Evolutionary conservation across 2,113 vertebrate species (phyloP), one percentile per base, ranked within the genome.

Genomic region (Lampris megalopsis): DNA sequence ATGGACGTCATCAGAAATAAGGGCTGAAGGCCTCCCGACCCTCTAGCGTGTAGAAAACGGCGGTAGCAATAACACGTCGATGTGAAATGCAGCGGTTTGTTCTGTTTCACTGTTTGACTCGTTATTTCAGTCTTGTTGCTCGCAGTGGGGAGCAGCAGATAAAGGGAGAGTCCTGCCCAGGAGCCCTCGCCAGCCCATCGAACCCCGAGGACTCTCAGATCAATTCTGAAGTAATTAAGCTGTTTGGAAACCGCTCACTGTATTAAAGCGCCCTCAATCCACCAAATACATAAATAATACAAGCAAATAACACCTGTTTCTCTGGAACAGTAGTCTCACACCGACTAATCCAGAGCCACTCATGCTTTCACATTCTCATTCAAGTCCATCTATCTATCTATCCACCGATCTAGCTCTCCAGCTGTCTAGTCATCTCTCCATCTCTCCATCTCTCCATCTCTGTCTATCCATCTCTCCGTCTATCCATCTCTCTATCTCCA

Each of bases 201-300:
- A 24, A 24, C 24, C 24, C 24, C 24, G 24, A 24, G 24, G 24
- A 45, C 67, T 63, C 66, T 62, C 53, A 86, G 88, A 88, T 86
- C 80, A 86, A 89, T 88, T 88, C 70, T 78, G 74, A 85, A 79
- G 87, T 87, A 87, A 93, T 92, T 86, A 84, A 89, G 85, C 69
- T 62, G 88, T 81, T 73, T 78, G 83, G 89, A 79, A 86, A 81
- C 78, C 86, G 71, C 76, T 88, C 75, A 76, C 85, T 90, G 88
- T 81, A 86, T 88, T 86, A 77, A 80, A 87, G 72, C 59, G 76
- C 84, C 85, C 87, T 79, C 42, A 24, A 24, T 24, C 24, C 24
- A 24, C 24, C 24, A 75, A 73, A 83, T 89, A 75, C 75, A 70
- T 71, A 75, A 75, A 47, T 5, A 45, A 64, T 24, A 24, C 24